Evolutionary conservation across 2,797 vertebrate genomes (phyloP).

Genomic region (Apodemus agrarius): DNA sequence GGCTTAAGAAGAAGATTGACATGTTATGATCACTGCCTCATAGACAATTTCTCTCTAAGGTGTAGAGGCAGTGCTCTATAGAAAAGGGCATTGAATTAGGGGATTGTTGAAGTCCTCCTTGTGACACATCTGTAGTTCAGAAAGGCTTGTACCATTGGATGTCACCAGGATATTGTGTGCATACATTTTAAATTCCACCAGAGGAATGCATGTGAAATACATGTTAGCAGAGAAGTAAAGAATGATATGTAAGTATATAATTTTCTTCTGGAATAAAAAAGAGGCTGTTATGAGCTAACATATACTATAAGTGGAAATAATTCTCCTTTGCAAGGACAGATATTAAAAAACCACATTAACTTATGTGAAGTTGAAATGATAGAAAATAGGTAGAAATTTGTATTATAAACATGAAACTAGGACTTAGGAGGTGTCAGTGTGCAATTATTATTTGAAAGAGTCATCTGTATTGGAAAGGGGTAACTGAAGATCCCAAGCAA

Average conservation of each 20-base stretch:
- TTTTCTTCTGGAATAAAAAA: background rate
- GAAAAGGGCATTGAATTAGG: background rate
- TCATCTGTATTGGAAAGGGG: background rate
- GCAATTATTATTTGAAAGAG: background rate
- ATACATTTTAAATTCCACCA: background rate
- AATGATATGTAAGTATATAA: background rate
- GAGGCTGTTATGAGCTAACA: background rate
- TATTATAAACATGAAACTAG: background rate
- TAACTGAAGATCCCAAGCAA: background rate
- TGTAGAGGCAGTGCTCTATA: background rate
- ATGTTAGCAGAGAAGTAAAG: background rate
- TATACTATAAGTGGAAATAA: background rate
- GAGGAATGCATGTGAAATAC: background rate
- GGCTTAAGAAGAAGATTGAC: background rate
- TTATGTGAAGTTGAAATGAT: background rate
- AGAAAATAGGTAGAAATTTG: background rate
- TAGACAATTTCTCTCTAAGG: background rate
- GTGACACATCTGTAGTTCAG: background rate
- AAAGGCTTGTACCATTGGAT: rapidly evolving
- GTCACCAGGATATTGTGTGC: background rate
- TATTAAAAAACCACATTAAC: background rate
- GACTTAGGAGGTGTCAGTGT: background rate
- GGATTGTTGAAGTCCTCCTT: background rate
- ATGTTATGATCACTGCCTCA: background rate
- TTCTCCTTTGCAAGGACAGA: background rate